A percentile compares a stretch with the other conserved stretches of the same genome.
phyloP scores from a whole-genome alignment of 2,113 vertebrate species.

The Proterorhinus semilunaris region DNA sequence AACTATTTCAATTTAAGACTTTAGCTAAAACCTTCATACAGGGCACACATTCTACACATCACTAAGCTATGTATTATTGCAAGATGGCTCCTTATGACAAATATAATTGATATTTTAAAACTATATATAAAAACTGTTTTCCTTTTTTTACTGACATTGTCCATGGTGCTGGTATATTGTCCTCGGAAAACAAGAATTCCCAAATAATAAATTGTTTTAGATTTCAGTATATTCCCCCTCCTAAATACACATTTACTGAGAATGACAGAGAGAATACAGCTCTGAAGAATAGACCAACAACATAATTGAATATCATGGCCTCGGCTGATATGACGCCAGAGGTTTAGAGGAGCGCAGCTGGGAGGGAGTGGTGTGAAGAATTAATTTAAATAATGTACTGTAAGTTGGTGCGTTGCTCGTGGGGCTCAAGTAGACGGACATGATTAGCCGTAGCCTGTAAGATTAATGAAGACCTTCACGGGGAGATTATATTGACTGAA shows the following conservation, averaged over 20 bases:
- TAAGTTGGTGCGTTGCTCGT: conserved; percentile 80
- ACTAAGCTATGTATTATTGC: too few relatives aligned
- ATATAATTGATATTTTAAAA: too few relatives aligned
- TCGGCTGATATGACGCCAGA: conserved; percentile 4
- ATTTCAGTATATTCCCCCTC: too few relatives aligned
- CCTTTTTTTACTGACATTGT: too few relatives aligned
- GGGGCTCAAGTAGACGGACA: conserved; percentile 78
- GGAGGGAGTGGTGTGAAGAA: conserved; percentile 80
- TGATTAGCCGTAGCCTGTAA: conserved; percentile 87
- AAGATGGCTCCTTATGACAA: too few relatives aligned
- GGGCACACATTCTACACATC: neutral
- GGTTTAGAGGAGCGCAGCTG: conserved; percentile 51
- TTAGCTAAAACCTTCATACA: conserved; percentile 10
- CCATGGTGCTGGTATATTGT: too few relatives aligned
- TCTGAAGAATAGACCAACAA: conserved; percentile 10
- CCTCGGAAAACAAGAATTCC: too few relatives aligned
- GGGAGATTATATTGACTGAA: conserved; percentile 81
- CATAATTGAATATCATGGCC: conserved; percentile 13
- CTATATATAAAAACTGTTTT: too few relatives aligned
- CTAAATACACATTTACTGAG: neutral
- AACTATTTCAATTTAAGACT: conserved; percentile 35
- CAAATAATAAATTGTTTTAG: too few relatives aligned
- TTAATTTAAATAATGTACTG: conserved; percentile 87
- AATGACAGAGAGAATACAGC: conserved; percentile 2
- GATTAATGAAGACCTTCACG: conserved; percentile 91